Conservation (phyloP, 2,888 invertebrate species). For the Synanthedon andrenaeformis region DNA sequence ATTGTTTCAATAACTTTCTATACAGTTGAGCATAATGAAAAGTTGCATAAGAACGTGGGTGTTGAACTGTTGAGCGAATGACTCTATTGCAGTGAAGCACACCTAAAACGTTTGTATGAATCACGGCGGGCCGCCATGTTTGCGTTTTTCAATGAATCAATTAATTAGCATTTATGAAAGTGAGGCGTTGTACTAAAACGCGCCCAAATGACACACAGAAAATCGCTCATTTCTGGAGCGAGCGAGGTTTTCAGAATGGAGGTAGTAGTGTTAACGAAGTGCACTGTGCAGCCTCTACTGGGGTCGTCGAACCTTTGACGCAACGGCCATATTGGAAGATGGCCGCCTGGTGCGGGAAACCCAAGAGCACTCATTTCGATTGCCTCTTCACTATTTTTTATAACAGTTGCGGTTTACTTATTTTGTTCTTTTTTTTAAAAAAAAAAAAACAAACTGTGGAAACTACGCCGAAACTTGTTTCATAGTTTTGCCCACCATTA, state of each 20-base stretch:
- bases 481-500: no score
- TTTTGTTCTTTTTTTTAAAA: constrained; percentile 12
- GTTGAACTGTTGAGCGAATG: no score
- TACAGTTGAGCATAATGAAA: no score
- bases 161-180: constrained; percentile 1
- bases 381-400: constrained; percentile 36
- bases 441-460: background rate
- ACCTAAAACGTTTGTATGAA: background rate
- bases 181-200: background rate
- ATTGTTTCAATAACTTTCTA: no score
- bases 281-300: constrained; percentile 14
- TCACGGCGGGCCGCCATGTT: background rate
- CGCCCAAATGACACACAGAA: background rate
- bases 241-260: no score
- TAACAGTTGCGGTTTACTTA: constrained; percentile 19
- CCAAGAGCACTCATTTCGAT: constrained; percentile 49
- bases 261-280: constrained; percentile 3
- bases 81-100: background rate
- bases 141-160: background rate
- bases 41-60: no score
- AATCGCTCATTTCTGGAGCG: background rate
- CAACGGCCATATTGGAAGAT: constrained; percentile 26
- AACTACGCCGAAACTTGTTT: background rate
- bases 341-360: constrained; percentile 37
- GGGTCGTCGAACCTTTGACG: constrained; percentile 34